phyloP scores from a whole-genome alignment of 2,888 invertebrate species.

The Eumacrocentrus americanus region DNA sequence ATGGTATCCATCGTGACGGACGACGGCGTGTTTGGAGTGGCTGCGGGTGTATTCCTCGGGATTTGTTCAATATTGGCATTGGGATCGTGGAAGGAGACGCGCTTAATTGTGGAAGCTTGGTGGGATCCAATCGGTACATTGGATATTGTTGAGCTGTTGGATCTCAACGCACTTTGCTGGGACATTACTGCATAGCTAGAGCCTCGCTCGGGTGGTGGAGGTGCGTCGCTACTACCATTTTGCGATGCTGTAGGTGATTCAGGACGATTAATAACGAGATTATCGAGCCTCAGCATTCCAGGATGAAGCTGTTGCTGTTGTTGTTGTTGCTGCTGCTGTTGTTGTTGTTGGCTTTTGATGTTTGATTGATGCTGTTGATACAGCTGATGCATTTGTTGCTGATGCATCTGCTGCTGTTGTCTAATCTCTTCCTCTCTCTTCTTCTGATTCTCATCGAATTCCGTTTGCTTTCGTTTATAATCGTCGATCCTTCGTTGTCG shows the following conservation, averaged over 20 bases:
- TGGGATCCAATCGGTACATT: slow-evolving; percentile 49
- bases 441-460: slow-evolving; percentile 65
- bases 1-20: slow-evolving; percentile 64
- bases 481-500: slow-evolving; percentile 65
- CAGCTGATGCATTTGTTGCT: slow-evolving; percentile 47
- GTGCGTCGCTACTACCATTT: slow-evolving; percentile 63
- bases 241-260: slow-evolving; percentile 52
- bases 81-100: slow-evolving; percentile 78
- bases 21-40: slow-evolving; percentile 58
- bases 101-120: slow-evolving; percentile 64
- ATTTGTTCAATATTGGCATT: slow-evolving; percentile 55
- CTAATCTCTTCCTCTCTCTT: slow-evolving; percentile 63
- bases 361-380: slow-evolving; percentile 45
- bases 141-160: slow-evolving; percentile 55
- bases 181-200: slow-evolving; percentile 88
- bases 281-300: slow-evolving; percentile 57
- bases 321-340: no score
- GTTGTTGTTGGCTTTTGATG: slow-evolving; percentile 44
- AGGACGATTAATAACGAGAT: slow-evolving; percentile 58
- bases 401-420: slow-evolving; percentile 52
- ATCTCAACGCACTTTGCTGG: slow-evolving; percentile 65
- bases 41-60: slow-evolving; percentile 55
- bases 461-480: slow-evolving; percentile 64
- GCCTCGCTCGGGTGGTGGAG: slow-evolving; percentile 81
- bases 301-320: slow-evolving; percentile 48